phyloP scores from a whole-genome alignment of 2,797 vertebrate species.

The Hybognathus amarus region DNA sequence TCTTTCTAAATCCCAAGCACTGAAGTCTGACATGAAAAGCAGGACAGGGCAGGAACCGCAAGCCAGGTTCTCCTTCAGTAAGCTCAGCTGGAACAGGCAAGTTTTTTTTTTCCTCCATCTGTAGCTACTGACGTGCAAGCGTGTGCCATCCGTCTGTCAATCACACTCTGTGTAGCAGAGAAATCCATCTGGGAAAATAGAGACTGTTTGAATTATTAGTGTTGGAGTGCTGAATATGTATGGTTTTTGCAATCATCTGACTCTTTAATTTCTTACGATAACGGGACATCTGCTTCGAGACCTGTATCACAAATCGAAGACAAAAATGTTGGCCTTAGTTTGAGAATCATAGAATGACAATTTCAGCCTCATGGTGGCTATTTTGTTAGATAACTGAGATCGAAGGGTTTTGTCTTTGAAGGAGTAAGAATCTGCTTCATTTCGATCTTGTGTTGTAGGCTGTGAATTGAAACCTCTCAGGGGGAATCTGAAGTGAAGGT shows the following conservation, averaged over 20 bases:
- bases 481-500: constrained; percentile 13
- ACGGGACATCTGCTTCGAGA: background rate
- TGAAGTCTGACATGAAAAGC: constrained; percentile 47
- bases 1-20: constrained; percentile 36
- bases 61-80: constrained; percentile 39
- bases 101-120: constrained; percentile 25
- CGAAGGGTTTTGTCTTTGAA: constrained; percentile 29
- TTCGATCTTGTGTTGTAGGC: constrained; percentile 11
- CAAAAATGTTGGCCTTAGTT: constrained; percentile 9
- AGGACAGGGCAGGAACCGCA: constrained; percentile 41
- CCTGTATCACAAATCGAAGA: background rate
- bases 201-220: constrained; percentile 15
- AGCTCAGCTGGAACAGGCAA: constrained; percentile 28
- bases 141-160: constrained; percentile 43
- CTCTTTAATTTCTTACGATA: background rate
- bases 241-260: constrained; percentile 3
- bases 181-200: constrained; percentile 29
- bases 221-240: background rate
- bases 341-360: constrained; percentile 14
- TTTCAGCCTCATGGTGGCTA: background rate
- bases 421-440: constrained; percentile 10
- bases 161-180: constrained; percentile 27
- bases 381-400: constrained; percentile 22
- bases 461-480: constrained; percentile 33
- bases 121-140: constrained; percentile 29